Evolutionary conservation across 2,113 vertebrate species (phyloP).

Genomic region (Penelope pileata): DNA sequence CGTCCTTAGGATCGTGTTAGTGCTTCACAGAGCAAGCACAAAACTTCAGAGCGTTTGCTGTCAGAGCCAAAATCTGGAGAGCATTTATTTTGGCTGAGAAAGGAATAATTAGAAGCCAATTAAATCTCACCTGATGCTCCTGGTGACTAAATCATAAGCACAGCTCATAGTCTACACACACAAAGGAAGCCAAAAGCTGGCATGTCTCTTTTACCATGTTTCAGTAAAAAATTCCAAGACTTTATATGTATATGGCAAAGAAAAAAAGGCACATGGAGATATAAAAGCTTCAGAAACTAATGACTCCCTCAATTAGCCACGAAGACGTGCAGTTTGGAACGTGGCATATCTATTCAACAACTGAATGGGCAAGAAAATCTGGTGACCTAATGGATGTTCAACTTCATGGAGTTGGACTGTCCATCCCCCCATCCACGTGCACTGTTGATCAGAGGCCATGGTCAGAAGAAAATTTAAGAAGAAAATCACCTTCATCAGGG

Average conservation of each 20-base stretch:
- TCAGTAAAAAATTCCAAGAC: neutral
- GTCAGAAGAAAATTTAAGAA: neutral
- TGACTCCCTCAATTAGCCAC: neutral
- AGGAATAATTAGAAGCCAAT: neutral
- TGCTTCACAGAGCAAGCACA: neutral
- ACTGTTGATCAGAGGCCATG: neutral
- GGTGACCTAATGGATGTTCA: neutral
- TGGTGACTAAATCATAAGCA: neutral
- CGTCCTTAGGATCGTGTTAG: neutral
- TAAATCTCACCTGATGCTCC: neutral
- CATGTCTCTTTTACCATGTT: neutral
- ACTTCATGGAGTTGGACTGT: neutral
- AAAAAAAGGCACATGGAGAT: neutral
- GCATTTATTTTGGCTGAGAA: neutral
- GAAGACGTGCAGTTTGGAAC: neutral
- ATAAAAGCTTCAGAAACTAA: neutral
- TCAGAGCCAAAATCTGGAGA: neutral
- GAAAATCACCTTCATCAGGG: neutral
- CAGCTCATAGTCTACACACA: accelerated
- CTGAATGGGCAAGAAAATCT: neutral
- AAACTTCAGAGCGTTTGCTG: neutral
- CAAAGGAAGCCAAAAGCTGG: neutral
- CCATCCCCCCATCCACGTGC: neutral
- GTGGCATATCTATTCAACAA: neutral
- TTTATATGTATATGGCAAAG: neutral